These are phyloP conservation scores for Gracilinanus agilis DNA, from an alignment of 2,113 vertebrate genomes.

Conservation along the genomic window DNA sequence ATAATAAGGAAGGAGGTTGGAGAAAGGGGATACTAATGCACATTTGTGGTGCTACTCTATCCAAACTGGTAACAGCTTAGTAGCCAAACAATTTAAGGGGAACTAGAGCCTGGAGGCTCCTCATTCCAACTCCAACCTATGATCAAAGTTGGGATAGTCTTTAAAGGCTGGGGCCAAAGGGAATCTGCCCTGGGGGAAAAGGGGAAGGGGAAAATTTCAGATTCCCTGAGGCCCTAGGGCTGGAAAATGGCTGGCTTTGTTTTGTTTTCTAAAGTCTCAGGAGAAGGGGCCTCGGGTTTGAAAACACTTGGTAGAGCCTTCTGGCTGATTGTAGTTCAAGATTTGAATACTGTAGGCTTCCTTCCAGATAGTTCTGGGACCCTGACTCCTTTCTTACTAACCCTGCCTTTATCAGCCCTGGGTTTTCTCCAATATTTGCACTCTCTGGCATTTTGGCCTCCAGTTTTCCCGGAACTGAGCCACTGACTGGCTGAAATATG, in stretches of 20 bases:
- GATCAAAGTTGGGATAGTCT: neutral
- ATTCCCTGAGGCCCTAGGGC: neutral
- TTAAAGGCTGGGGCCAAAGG: neutral
- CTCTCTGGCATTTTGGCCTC: neutral
- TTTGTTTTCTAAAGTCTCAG: neutral
- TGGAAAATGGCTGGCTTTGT: neutral
- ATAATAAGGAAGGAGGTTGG: neutral
- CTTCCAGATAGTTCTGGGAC: neutral
- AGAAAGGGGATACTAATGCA: neutral
- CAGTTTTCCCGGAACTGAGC: neutral
- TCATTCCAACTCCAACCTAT: neutral
- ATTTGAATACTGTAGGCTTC: neutral
- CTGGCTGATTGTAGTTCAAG: neutral
- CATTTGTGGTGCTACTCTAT: neutral
- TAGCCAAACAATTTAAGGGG: neutral
- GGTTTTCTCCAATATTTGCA: neutral
- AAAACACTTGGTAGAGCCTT: neutral
- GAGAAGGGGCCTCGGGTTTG: rapidly evolving
- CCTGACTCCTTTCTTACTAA: neutral
- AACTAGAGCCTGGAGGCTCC: neutral
- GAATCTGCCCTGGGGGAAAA: neutral
- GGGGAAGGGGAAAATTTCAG: neutral
- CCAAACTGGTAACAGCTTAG: neutral
- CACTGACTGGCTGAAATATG: neutral
- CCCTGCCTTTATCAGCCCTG: too few relatives aligned